Conservation (phyloP, 1,140 invertebrate species). For the Agrilus planipennis region DNA sequence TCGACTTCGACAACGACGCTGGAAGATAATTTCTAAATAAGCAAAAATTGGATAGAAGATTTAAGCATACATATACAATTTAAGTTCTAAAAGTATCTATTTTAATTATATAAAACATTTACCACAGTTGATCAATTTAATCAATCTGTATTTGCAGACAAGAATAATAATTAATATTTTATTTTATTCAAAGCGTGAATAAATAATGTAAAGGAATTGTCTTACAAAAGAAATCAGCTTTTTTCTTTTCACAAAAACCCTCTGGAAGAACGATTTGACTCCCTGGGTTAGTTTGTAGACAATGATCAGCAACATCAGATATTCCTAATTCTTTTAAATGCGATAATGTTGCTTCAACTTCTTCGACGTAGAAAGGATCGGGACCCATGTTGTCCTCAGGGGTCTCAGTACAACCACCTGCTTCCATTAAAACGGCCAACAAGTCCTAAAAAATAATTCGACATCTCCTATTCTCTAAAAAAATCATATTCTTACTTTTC, state of each 20-base stretch:
- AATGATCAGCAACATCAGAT: conserved; percentile 45
- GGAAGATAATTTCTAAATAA: too few relatives aligned
- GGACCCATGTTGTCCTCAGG: conserved; percentile 39
- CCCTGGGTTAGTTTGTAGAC: conserved; percentile 44
- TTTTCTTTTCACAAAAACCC: conserved; percentile 14
- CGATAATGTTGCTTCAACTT: conserved; percentile 54
- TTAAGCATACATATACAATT: too few relatives aligned
- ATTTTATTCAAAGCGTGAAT: neutral
- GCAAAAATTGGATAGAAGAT: too few relatives aligned
- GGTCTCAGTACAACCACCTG: conserved; percentile 40
- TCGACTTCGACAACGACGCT: too few relatives aligned
- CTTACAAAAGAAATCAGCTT: conserved; percentile 20
- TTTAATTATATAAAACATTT: too few relatives aligned
- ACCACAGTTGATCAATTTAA: too few relatives aligned
- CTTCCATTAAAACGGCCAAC: conserved; percentile 58
- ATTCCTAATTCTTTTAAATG: conserved; percentile 55
- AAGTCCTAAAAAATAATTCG: conserved; percentile 32
- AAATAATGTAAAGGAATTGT: neutral
- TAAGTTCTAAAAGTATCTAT: too few relatives aligned
- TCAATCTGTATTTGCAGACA: too few relatives aligned
- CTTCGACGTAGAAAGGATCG: conserved; percentile 51
- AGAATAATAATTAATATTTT: neutral
- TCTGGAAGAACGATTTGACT: conserved; percentile 33
- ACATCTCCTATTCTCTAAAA: neutral
- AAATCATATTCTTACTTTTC: conserved; percentile 38